Percentiles rank a stretch among this genome's conserved stretches.
Conservation (phyloP, 2,113 vertebrate genomes). For the Chaenocephalus aceratus region DNA sequence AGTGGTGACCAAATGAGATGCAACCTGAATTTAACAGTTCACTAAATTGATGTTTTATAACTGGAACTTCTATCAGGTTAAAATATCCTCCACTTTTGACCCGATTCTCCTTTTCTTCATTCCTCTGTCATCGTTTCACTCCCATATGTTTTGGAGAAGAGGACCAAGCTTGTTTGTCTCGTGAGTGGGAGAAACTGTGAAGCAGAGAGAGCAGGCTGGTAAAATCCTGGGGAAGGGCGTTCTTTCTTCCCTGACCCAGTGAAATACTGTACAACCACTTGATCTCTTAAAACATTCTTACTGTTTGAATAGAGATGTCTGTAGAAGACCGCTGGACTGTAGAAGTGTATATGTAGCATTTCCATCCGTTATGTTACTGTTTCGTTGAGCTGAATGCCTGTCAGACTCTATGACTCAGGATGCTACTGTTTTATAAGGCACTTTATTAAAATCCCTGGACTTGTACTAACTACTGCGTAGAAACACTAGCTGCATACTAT, state of each 20-base stretch:
- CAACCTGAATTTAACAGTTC: slow-evolving; percentile 4
- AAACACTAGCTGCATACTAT: slow-evolving; percentile 20
- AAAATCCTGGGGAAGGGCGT: not conserved
- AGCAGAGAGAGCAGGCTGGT: not conserved
- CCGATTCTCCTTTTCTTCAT: slow-evolving; percentile 38
- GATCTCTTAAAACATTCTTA: slow-evolving; percentile 19
- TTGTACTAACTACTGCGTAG: slow-evolving; percentile 25
- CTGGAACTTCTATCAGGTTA: slow-evolving; percentile 5
- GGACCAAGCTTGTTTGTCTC: slow-evolving; percentile 45
- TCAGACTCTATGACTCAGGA: slow-evolving; percentile 48
- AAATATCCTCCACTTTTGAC: not conserved
- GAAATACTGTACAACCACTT: slow-evolving; percentile 22
- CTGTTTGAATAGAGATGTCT: slow-evolving; percentile 17
- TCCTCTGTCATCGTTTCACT: slow-evolving; percentile 20
- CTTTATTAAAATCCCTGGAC: slow-evolving; percentile 51
- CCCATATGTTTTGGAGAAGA: not conserved
- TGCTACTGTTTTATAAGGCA: slow-evolving; percentile 47
- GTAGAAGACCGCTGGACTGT: slow-evolving; percentile 26
- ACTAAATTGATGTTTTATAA: slow-evolving; percentile 18
- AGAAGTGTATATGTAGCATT: slow-evolving; percentile 24
- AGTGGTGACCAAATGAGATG: slow-evolving; percentile 39
- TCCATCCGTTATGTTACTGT: slow-evolving; percentile 19
- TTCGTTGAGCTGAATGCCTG: not conserved
- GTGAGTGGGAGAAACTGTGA: slow-evolving; percentile 31
- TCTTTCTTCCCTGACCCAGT: not conserved